Percentiles rank a stretch among this genome's conserved stretches.
Conservation (phyloP, 2,113 vertebrate genomes). For the Tricholaema leucomelas region DNA sequence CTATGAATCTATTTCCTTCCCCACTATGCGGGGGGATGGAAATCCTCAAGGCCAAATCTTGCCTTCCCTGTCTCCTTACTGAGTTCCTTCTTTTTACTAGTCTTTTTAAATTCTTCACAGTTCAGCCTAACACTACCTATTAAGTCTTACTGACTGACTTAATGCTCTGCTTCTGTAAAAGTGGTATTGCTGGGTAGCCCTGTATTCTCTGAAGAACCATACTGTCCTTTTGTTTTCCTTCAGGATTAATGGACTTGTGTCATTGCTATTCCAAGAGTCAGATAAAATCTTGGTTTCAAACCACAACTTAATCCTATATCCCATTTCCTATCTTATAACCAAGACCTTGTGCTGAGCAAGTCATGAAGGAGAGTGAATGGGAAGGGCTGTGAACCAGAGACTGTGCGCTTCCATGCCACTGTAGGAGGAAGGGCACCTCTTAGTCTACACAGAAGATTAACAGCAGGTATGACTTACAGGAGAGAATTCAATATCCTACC, state of each 20-base stretch:
- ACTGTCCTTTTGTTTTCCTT: background rate
- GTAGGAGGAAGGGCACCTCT: background rate
- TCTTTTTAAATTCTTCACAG: background rate
- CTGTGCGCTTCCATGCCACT: accelerated
- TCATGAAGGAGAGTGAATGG: accelerated
- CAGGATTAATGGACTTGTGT: background rate
- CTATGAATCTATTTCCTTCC: background rate
- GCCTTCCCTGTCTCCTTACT: background rate
- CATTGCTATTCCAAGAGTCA: background rate
- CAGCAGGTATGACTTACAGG: background rate
- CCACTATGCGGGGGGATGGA: background rate
- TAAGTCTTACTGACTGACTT: background rate
- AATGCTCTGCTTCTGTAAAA: background rate
- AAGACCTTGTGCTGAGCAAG: background rate
- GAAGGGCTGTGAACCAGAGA: background rate
- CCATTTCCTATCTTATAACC: background rate
- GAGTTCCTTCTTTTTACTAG: background rate
- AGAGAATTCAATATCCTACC: background rate
- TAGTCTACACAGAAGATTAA: background rate
- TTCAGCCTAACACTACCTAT: background rate
- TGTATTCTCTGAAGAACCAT: background rate
- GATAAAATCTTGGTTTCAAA: background rate
- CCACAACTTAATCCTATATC: background rate
- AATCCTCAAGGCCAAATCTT: background rate
- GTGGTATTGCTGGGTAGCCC: background rate